Percentiles rank a stretch among this genome's conserved stretches.
phyloP scores from a whole-genome alignment of 1,140 invertebrate genomes.

The Muscidifurax raptorellus region DNA sequence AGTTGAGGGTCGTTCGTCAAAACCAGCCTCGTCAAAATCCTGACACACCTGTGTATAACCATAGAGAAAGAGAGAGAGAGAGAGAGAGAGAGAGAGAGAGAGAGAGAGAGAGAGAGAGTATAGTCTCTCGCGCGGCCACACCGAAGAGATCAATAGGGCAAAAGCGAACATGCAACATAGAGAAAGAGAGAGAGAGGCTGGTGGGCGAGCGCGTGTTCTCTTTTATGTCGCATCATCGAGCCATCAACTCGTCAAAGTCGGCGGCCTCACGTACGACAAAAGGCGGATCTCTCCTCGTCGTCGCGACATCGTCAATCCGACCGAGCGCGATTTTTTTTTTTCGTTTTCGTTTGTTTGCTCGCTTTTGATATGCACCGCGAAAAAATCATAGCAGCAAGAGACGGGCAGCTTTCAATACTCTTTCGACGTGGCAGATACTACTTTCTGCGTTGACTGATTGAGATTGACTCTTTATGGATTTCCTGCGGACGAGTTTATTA shows the following conservation, averaged over 20 bases:
- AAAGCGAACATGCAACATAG: neutral
- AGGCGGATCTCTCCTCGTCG: neutral
- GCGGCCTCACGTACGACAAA: conserved; percentile 14
- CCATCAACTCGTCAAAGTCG: conserved; percentile 33
- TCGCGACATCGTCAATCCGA: conserved; percentile 24
- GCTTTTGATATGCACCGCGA: neutral
- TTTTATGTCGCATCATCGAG: conserved; percentile 25
- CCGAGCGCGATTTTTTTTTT: neutral
- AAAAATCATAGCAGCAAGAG: neutral
- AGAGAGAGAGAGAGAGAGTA: neutral
- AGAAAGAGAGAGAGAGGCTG: neutral
- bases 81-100: neutral
- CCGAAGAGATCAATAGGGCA: neutral
- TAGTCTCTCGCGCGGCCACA: neutral
- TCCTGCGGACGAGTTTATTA: neutral
- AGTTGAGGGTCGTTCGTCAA: neutral
- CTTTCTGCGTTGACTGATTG: neutral
- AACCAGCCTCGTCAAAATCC: conserved; percentile 27
- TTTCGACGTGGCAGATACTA: neutral
- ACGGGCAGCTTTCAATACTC: conserved; percentile 26
- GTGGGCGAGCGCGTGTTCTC: neutral
- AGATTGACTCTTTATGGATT: conserved; percentile 6
- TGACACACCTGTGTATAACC: neutral
- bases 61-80: neutral
- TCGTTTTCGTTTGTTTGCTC: neutral